Evolutionary conservation across 2,888 invertebrate species (phyloP).

Genomic region (Sycophila texana): DNA sequence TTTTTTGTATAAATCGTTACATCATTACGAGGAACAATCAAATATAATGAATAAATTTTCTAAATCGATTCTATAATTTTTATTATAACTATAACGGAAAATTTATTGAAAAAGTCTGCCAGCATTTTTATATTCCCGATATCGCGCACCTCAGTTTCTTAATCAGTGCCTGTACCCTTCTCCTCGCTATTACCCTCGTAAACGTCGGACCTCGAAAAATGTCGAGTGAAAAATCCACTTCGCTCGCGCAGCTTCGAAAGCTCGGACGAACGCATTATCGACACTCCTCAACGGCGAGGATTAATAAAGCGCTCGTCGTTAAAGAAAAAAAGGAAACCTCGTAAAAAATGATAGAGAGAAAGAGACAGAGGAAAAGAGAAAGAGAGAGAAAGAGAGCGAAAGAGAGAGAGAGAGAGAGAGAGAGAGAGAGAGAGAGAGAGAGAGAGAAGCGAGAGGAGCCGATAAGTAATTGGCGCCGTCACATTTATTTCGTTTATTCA

Average conservation of each 20-base stretch:
- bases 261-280: background rate
- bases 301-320: constrained; percentile 14
- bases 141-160: too few species aligned
- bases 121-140: too few species aligned
- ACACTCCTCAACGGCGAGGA: constrained; percentile 2
- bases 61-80: too few species aligned
- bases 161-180: too few species aligned
- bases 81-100: too few species aligned
- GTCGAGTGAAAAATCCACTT: background rate
- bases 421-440: background rate
- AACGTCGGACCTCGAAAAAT: too few species aligned
- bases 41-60: too few species aligned
- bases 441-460: background rate
- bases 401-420: too few species aligned
- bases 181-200: too few species aligned
- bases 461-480: constrained; percentile 52
- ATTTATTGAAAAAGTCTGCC: too few species aligned
- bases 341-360: background rate
- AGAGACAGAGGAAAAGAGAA: background rate
- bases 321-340: background rate
- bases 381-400: background rate
- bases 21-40: too few species aligned
- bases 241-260: background rate
- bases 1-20: too few species aligned
- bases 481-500: constrained; percentile 41